A percentile compares a stretch with the other conserved stretches of the same genome.
phyloP scores from a whole-genome alignment of 2,888 invertebrate species.

The Chrysina gloriosa region DNA sequence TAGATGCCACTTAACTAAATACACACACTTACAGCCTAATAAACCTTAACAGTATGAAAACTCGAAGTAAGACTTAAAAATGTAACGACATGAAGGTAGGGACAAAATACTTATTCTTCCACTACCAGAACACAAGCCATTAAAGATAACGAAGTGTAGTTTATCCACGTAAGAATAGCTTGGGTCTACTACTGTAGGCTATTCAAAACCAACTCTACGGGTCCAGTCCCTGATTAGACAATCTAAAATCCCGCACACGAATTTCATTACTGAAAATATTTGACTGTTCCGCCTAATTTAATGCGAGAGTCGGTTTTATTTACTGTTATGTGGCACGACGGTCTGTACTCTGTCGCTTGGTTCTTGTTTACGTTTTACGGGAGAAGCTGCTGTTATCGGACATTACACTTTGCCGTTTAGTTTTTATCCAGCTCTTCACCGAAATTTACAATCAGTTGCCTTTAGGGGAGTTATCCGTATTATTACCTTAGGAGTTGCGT shows the following conservation, averaged over 20 bases:
- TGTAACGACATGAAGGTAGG: too few species aligned
- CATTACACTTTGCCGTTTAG: conserved; percentile 37
- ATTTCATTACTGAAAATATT: conserved; percentile 39
- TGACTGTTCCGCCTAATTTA: conserved; percentile 37
- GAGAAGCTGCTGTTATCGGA: conserved; percentile 33
- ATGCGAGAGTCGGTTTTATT: conserved; percentile 36
- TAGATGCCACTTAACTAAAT: too few species aligned
- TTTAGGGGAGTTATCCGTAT: conserved; percentile 20
- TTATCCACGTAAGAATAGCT: conserved; percentile 19
- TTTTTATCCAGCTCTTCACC: conserved; percentile 27
- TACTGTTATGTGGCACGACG: conserved; percentile 33
- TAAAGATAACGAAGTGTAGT: conserved; percentile 11
- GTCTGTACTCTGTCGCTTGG: conserved; percentile 20
- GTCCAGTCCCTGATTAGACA: conserved; percentile 37
- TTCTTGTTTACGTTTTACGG: conserved; percentile 35
- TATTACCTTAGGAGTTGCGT: conserved; percentile 31
- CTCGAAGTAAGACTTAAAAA: too few species aligned
- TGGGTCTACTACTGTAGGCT: conserved; percentile 11
- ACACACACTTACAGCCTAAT: too few species aligned
- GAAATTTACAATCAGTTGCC: conserved; percentile 30
- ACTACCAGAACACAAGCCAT: conserved; percentile 1
- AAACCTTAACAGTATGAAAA: too few species aligned
- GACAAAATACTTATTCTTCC: background rate
- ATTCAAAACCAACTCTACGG: conserved; percentile 4
- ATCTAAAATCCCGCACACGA: conserved; percentile 42